Evolutionary conservation across 2,113 vertebrate species (phyloP).

Genomic region (Odontesthes bonariensis): DNA sequence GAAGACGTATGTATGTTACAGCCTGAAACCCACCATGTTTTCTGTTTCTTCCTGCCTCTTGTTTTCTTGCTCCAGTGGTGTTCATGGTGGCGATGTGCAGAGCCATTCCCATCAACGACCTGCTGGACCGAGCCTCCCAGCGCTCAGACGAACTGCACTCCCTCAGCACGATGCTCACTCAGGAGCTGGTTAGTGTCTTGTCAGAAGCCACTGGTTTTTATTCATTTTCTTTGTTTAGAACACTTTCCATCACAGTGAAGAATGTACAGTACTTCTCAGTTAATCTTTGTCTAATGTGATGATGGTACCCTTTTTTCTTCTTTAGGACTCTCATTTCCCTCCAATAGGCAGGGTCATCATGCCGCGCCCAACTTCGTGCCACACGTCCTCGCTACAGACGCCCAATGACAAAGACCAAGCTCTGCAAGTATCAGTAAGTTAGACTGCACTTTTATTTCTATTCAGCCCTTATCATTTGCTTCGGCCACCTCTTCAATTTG

Average conservation of each 20-base stretch:
- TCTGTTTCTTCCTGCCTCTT: not conserved
- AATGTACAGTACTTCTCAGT: not conserved
- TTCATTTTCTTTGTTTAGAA: too few relatives aligned
- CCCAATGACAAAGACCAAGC: conserved; percentile 84
- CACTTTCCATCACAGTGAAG: too few relatives aligned
- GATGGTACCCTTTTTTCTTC: not conserved
- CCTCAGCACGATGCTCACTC: conserved; percentile 78
- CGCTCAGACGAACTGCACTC: conserved; percentile 82
- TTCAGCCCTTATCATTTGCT: not conserved
- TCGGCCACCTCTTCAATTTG: not conserved
- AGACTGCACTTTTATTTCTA: not conserved
- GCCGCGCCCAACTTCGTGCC: conserved; percentile 80
- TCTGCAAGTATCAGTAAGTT: conserved; percentile 78
- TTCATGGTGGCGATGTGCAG: conserved; percentile 48
- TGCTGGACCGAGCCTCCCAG: conserved; percentile 82
- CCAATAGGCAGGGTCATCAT: conserved; percentile 64
- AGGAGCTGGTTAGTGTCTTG: conserved; percentile 77
- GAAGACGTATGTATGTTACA: too few relatives aligned
- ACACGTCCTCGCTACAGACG: conserved; percentile 82
- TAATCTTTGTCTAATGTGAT: not conserved
- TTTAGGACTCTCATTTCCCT: conserved; percentile 78
- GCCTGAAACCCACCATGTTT: not conserved
- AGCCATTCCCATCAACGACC: conserved; percentile 72
- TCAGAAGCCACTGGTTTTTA: not conserved
- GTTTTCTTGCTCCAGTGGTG: conserved; percentile 33